These are phyloP conservation scores for Eristalis intricaria DNA, from an alignment of 2,888 invertebrate species.

Conservation along the genomic window DNA sequence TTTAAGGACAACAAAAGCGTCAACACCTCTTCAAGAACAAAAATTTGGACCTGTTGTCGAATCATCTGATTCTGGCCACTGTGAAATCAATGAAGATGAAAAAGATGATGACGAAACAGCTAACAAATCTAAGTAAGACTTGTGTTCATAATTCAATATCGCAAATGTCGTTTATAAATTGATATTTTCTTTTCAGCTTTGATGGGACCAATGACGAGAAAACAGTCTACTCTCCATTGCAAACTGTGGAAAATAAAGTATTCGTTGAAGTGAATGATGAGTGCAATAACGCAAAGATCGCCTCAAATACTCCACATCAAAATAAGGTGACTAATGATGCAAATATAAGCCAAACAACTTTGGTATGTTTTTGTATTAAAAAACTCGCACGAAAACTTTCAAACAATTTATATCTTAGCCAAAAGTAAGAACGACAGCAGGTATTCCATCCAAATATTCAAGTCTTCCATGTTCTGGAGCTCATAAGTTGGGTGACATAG, in stretches of 20 bases:
- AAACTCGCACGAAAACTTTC: conserved; percentile 54
- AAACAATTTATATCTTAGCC: conserved; percentile 75
- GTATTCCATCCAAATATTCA: conserved; percentile 80
- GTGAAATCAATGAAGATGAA: conserved; percentile 49
- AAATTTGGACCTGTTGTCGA: conserved; percentile 65
- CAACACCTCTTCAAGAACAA: conserved; percentile 54
- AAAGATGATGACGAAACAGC: conserved; percentile 15
- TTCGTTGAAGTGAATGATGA: conserved; percentile 24
- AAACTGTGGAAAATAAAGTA: conserved; percentile 7
- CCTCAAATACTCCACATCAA: conserved; percentile 22
- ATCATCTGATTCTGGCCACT: conserved; percentile 55
- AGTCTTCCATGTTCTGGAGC: conserved; percentile 81
- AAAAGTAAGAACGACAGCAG: conserved; percentile 78
- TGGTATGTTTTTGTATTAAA: conserved; percentile 57
- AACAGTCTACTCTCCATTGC: neutral
- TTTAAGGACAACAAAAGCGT: conserved; percentile 56
- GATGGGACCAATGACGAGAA: neutral
- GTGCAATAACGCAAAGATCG: neutral
- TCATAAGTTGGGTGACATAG: conserved; percentile 69
- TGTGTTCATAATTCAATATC: neutral
- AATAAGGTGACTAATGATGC: conserved; percentile 65
- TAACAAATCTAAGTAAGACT: neutral
- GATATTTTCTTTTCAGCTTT: neutral
- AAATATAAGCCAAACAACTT: conserved; percentile 74
- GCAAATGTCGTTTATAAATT: neutral